phyloP scores from a whole-genome alignment of 1,140 invertebrate genomes.

The Drosophila nannoptera region DNA sequence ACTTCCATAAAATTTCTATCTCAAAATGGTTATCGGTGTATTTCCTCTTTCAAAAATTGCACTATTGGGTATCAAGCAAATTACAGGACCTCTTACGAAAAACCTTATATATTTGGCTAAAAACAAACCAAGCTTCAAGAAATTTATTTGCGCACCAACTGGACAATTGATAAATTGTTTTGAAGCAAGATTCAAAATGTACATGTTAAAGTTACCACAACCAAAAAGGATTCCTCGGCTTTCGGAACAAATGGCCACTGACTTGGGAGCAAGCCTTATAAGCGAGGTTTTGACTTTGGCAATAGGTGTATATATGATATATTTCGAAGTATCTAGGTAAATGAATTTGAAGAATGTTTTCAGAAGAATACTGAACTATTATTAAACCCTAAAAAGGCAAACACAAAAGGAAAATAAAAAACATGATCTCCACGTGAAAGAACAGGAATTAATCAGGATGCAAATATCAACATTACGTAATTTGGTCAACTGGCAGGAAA shows the following conservation, averaged over 20 bases:
- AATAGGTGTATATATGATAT: constrained; percentile 28
- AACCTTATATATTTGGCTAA: constrained; percentile 26
- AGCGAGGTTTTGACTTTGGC: constrained; percentile 42
- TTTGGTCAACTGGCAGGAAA: constrained; percentile 35
- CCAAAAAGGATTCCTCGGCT: constrained; percentile 38
- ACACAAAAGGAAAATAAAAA: constrained; percentile 26
- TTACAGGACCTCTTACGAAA: constrained; percentile 32
- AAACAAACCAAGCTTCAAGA: constrained; percentile 20
- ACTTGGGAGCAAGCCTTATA: constrained; percentile 40
- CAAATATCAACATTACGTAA: constrained; percentile 17
- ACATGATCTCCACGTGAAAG: constrained; percentile 2
- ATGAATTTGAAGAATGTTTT: not conserved
- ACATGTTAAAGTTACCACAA: constrained; percentile 43
- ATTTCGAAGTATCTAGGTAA: constrained; percentile 38
- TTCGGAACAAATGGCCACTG: constrained; percentile 21
- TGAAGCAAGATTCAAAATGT: constrained; percentile 47
- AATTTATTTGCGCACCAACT: constrained; percentile 30
- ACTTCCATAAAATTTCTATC: constrained; percentile 21
- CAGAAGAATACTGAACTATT: too few relatives aligned
- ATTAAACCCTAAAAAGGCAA: too few relatives aligned
- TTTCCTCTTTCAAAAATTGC: constrained; percentile 52
- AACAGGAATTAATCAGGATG: not conserved
- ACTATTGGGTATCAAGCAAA: constrained; percentile 31
- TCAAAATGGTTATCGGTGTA: constrained; percentile 42
- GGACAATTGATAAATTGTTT: constrained; percentile 44